Conservation (phyloP, 2,797 vertebrate genomes). For the Dallia pectoralis region DNA sequence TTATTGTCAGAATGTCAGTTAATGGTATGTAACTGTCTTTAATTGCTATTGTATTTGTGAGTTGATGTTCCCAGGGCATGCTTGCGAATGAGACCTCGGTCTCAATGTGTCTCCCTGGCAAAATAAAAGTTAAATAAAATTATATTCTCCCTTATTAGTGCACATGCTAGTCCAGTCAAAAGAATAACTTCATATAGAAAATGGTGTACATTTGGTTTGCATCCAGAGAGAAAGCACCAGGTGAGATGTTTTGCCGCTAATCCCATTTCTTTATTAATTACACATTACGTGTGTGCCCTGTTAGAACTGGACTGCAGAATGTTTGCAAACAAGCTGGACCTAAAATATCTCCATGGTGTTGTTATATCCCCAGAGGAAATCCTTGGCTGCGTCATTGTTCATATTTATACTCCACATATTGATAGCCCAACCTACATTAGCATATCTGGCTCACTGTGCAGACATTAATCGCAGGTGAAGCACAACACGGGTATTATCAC, state of each 20-base stretch:
- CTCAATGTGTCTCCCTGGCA: too few species aligned
- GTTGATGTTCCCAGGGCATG: too few species aligned
- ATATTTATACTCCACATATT: constrained; percentile 42
- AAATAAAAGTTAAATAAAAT: too few species aligned
- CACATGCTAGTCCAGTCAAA: too few species aligned
- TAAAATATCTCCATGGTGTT: constrained; percentile 46
- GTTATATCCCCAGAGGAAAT: constrained; percentile 45
- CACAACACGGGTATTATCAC: constrained; percentile 58
- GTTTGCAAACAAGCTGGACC: constrained; percentile 35
- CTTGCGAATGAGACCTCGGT: too few species aligned
- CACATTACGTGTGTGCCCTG: constrained; percentile 44
- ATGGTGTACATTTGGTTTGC: too few species aligned
- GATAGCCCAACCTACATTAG: constrained; percentile 59
- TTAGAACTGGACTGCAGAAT: constrained; percentile 35
- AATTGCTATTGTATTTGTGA: too few species aligned
- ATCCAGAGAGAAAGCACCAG: constrained; percentile 40
- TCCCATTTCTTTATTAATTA: constrained; percentile 65
- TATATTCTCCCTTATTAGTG: too few species aligned
- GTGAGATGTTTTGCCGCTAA: constrained; percentile 53
- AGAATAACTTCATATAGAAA: too few species aligned
- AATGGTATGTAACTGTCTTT: too few species aligned
- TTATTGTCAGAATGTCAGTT: too few species aligned
- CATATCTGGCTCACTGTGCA: constrained; percentile 66
- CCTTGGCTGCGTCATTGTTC: constrained; percentile 63
- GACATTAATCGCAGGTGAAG: constrained; percentile 67